Base-by-base conservation (phyloP, 2,797 vertebrate genomes). In the Leptodactylus fallax region DNA sequence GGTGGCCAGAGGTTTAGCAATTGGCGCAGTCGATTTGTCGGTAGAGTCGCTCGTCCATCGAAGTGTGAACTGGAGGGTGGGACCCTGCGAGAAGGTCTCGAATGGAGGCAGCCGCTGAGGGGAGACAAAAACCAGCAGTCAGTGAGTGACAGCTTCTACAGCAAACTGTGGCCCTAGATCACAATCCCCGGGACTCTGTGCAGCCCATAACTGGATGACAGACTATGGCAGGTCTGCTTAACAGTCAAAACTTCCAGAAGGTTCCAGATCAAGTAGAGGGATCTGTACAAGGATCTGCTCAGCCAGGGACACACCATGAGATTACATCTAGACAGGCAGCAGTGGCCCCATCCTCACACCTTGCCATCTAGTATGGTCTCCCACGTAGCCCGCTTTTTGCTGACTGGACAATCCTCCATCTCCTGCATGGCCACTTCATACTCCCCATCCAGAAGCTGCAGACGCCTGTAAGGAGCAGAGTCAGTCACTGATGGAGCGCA, bases 71-170 rank as follows among this genome's bases (percentile, higher is more conserved):
- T 99, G 98, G 93, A 99, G 93, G 9, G 98, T 99, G 92, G 98
- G 98, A 96, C 98, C 98, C 97, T 99, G 98, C 98, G 98, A 99
- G 97, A 99, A 99, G n/a, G 97, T 98, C 96, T 99, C 98, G 94
- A 99, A 99, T 21, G 98, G 98, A 92, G 98, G 98, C 93, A 99
- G 93, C 91, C 97, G 96, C 98, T 99, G 95, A 72, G 77, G 69
- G 58, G 8, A 61, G 55, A 79, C 88, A 87, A 86, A 77, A 8
- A 23, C 61, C 9, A n/a, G n/a, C 61, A 65, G 61, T 58, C 61
- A 23, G 61, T 36, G 36, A 36, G 36, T 36, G 36, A 36, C 36
- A 36, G 36, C 2, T 36, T 4, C 36, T 1, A 36, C 36, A 36
- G 36, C 36, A 36, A 36, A 36, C 36, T 36, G 36, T 36, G 36